A percentile compares a stretch with the other conserved stretches of the same genome.
These are phyloP conservation scores for Drosophila nasuta DNA, from an alignment of 1,140 invertebrate species.

Conservation along the genomic window DNA sequence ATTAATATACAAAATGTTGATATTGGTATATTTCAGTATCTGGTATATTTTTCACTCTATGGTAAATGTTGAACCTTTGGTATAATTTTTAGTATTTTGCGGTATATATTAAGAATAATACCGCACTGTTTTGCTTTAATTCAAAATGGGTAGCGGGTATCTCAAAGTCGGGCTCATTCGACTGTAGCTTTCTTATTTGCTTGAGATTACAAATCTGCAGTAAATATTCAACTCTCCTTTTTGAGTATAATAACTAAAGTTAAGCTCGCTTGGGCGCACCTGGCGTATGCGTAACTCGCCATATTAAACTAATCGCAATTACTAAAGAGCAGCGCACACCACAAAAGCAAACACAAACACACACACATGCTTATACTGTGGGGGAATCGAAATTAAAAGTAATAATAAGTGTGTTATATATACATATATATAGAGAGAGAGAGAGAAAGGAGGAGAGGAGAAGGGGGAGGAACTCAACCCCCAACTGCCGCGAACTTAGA, in stretches of 20 bases:
- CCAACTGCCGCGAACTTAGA: conserved; percentile 57
- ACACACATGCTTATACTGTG: conserved; percentile 12
- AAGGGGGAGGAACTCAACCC: neutral
- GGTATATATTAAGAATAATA: too few species aligned
- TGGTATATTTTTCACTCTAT: too few species aligned
- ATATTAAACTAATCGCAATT: conserved; percentile 64
- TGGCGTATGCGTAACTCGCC: conserved; percentile 32
- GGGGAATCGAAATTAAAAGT: conserved; percentile 77
- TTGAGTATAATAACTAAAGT: neutral
- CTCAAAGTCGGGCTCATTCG: too few species aligned
- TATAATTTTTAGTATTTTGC: too few species aligned
- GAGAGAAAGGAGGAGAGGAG: neutral
- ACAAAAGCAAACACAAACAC: conserved; percentile 37
- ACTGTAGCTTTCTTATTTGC: too few species aligned
- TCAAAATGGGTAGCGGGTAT: too few species aligned
- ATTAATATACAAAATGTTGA: too few species aligned
- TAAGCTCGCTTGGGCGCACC: neutral
- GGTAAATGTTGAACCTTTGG: too few species aligned
- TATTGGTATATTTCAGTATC: too few species aligned
- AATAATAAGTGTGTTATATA: conserved; percentile 80
- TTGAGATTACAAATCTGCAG: too few species aligned
- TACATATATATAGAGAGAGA: neutral
- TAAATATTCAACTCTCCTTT: too few species aligned
- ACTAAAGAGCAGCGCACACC: conserved; percentile 52
- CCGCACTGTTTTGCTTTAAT: too few species aligned